Base-by-base conservation (phyloP, 2,113 vertebrate species). In the Upupa epops region DNA sequence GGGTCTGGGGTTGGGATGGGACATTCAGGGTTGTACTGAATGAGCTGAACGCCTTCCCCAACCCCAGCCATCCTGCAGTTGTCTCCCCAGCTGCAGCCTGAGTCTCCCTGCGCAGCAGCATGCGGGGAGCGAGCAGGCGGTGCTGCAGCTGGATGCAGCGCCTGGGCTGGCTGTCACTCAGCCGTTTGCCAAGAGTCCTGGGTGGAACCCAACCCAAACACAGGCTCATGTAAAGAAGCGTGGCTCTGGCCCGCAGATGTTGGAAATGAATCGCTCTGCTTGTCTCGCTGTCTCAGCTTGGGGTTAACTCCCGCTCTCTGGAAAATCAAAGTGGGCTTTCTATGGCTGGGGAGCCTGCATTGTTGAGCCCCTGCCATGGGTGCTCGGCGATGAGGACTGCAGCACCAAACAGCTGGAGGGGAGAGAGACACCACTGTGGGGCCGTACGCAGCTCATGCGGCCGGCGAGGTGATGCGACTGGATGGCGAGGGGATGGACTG, bases 241-340 rank as follows among this genome's bases (percentile, higher is more conserved):
- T 22, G 83, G 52, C 87, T 90, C 81, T 89, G 74, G 83, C 78
- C 91, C 42, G 2, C 89, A 96, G 93, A 94, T 86, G 83, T 68
- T 87, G 52, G 5, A 9, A 69, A 60, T 79, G 92, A 91, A 95
- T 94, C 80, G 7, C 1, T 16, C 94, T 91, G 60, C 78, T 94
- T 73, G 60, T 91, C 92, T 89, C 71, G 37, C 17, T 73, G 52
- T 75, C 93, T 93, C 92, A 74, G 93, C 95, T n/a, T 90, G 88
- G 86, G 86, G 37, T 90, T 58, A 59, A 94, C 79, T 75, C 49
- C 76, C 77, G 91, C 77, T 5, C 78, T 84, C 5, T 66, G 85
- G 92, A 68, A 73, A 89, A 66, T 45, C 58, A 90, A 86, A 82
- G 73, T 17, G 51, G 73, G 20, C 48, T 94, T 69, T 92, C 88